Conservation (phyloP, 2,113 vertebrate species). For the Corythornis madagascariensis region DNA sequence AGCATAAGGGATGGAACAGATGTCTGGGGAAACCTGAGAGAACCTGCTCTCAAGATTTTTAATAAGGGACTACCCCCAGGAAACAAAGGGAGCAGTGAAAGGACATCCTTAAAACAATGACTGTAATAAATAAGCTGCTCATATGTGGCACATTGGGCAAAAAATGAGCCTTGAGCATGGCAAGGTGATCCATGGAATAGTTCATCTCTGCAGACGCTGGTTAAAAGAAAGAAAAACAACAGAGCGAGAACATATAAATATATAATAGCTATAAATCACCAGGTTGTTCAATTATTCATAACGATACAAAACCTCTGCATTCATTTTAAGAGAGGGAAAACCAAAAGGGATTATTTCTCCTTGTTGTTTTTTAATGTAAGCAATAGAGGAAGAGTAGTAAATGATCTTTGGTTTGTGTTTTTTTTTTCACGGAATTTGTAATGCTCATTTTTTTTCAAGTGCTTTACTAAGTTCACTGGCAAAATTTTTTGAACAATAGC, state of each 20-base stretch:
- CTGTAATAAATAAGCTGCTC: neutral
- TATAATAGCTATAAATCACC: constrained; percentile 52
- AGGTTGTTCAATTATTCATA: constrained; percentile 39
- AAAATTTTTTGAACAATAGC: neutral
- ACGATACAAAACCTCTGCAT: neutral
- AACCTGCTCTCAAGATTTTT: neutral
- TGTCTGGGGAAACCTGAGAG: neutral
- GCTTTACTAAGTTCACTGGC: neutral
- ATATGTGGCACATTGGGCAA: neutral
- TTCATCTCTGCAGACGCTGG: neutral
- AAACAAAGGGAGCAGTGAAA: neutral
- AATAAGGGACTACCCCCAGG: neutral
- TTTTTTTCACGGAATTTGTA: neutral
- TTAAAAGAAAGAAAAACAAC: neutral
- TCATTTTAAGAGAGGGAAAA: constrained; percentile 46
- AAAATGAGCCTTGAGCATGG: neutral
- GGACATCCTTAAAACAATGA: neutral
- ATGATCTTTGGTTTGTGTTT: neutral
- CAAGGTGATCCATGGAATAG: neutral
- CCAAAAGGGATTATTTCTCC: neutral
- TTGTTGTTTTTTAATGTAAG: constrained; percentile 6
- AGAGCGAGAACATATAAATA: constrained; percentile 8
- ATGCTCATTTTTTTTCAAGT: neutral
- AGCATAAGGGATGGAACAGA: neutral
- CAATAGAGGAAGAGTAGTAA: neutral